Evolutionary conservation across 2,888 invertebrate genomes (phyloP), one percentile per base, ranked within the genome.

Genomic region (Eulithis testata): DNA sequence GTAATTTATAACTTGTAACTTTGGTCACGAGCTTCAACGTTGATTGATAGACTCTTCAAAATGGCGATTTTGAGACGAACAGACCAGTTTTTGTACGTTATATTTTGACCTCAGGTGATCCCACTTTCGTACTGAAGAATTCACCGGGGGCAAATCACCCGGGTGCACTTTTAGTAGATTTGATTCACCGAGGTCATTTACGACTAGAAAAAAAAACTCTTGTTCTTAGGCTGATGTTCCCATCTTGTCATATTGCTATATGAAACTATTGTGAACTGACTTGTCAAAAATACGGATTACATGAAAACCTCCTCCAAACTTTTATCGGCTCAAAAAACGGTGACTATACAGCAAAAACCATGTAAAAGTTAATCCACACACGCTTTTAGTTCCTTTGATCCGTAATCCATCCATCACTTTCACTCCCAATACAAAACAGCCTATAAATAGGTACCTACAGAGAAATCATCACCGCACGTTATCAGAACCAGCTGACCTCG

Each of bases 31-130:
- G 9, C 37, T 44, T 27, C n/a, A 49, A 50, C 58, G 60, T 56
- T 68, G 70, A 70, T 68, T 66, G 60, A 70, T 68, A 61, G 37
- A 59, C 45, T 63, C 49, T 43, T 27, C 37, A 55, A 66, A 63
- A 65, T 21, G 60, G 21, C 11, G 37, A 4, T 51, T 57, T 11
- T 36, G 31, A 43, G 36, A 31, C 47, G 40, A 60, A 14, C 45
- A 27, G 8, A 31, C 31, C 6, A 5, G 40, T 61, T 61, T 60
- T 58, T 50, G 50, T 50, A 14, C 8, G 21, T 12, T 40, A 5
- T 14, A 9, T 50, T 21, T 43, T 43, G 59, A 43, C 31, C n/a
- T 51, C 27, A 50, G 0, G 7, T 50, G 45, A 56, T 27, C 21
- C 14, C n/a, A 54, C 43, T 61, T 61, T 55, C 61, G 31, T 6